These are phyloP conservation scores for Barypeithes pellucidus DNA, from an alignment of 2,888 invertebrate species.

Conservation along the genomic window DNA sequence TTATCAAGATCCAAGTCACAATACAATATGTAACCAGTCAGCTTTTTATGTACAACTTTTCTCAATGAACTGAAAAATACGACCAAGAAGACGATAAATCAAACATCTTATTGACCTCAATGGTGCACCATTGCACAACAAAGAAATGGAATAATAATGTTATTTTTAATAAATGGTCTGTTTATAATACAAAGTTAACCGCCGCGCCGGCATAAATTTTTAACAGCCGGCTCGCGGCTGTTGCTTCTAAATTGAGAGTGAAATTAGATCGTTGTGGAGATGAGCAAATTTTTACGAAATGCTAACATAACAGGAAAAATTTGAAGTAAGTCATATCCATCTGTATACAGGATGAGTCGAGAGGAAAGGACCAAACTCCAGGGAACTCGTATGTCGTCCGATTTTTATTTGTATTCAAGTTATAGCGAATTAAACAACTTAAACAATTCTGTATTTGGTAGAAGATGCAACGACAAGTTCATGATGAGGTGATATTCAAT, in stretches of 20 bases:
- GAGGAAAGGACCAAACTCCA: no score
- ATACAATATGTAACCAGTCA: background rate
- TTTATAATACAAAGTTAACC: background rate
- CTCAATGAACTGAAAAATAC: conserved; percentile 20
- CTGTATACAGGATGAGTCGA: no score
- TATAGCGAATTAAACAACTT: no score
- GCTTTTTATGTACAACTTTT: background rate
- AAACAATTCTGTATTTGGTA: no score
- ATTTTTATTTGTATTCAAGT: no score
- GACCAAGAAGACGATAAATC: background rate
- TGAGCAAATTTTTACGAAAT: no score
- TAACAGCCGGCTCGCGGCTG: conserved; percentile 1
- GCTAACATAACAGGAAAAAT: no score
- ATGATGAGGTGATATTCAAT: no score
- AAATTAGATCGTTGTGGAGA: conserved; percentile 1
- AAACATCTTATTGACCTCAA: conserved; percentile 6
- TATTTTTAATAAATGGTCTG: conserved; percentile 1
- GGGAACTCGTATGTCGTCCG: no score
- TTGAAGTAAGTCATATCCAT: no score
- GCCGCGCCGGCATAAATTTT: conserved; percentile 6
- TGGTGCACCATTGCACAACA: conserved; percentile 19
- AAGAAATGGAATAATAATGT: conserved; percentile 1
- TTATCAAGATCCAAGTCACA: conserved; percentile 9
- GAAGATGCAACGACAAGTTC: no score
- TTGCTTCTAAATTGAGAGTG: conserved; percentile 5